Evolutionary conservation across 1,140 invertebrate genomes (phyloP).

Genomic region (Drosophila virilis): DNA sequence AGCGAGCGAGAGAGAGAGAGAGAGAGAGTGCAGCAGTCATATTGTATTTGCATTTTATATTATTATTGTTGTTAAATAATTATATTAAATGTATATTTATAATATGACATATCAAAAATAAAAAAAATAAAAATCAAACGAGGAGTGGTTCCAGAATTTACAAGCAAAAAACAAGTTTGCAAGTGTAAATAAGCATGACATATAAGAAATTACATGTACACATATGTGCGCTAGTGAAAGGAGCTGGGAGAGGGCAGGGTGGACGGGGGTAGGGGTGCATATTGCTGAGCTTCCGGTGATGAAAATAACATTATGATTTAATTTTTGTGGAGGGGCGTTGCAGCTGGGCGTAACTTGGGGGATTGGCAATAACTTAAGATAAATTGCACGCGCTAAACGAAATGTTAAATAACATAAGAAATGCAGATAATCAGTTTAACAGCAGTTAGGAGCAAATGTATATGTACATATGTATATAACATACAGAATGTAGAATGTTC

Average conservation of each 20-base stretch:
- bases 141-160: slow-evolving; percentile 45
- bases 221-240: neutral
- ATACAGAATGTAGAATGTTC: too few species aligned
- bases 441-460: neutral
- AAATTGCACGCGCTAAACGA: neutral
- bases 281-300: slow-evolving; percentile 51
- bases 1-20: neutral
- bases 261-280: neutral
- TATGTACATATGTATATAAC: too few species aligned
- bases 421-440: neutral
- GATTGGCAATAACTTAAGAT: slow-evolving; percentile 2
- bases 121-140: slow-evolving; percentile 20
- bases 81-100: slow-evolving; percentile 47
- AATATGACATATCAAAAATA: slow-evolving; percentile 38
- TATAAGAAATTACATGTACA: neutral
- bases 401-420: neutral
- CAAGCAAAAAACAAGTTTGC: slow-evolving; percentile 53
- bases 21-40: slow-evolving; percentile 20
- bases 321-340: slow-evolving; percentile 6
- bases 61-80: slow-evolving; percentile 47
- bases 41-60: slow-evolving; percentile 42
- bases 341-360: neutral
- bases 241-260: neutral
- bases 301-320: slow-evolving; percentile 49
- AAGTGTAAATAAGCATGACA: slow-evolving; percentile 14